Evolutionary conservation across 1,140 invertebrate genomes (phyloP).

Genomic region (Elysia chlorotica): DNA sequence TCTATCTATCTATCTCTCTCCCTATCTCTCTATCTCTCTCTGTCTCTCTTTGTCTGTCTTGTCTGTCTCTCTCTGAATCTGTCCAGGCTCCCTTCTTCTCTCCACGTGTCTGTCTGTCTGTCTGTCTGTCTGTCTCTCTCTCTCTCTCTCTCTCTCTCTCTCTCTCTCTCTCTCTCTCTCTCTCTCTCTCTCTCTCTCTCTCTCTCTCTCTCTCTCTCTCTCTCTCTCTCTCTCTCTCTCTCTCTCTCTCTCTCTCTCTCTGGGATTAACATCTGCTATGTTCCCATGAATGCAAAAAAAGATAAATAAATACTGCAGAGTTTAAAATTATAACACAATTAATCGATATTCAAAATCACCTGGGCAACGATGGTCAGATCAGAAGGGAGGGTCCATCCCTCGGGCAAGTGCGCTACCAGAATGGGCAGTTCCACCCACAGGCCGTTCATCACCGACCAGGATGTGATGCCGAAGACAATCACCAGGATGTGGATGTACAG

Average conservation of each 20-base stretch:
- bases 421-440: conserved; percentile 88
- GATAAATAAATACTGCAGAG: background rate
- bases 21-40: too few relatives aligned
- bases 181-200: too few relatives aligned
- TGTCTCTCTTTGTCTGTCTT: too few relatives aligned
- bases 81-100: too few relatives aligned
- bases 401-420: conserved; percentile 77
- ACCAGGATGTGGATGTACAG: conserved; percentile 67
- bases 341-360: conserved; percentile 54
- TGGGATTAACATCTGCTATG: background rate
- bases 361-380: conserved; percentile 80
- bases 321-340: background rate
- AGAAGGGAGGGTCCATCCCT: conserved; percentile 85
- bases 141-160: too few relatives aligned
- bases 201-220: conserved; percentile 9
- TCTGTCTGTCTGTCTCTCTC: too few relatives aligned
- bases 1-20: too few relatives aligned
- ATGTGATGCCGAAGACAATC: conserved; percentile 77
- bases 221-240: conserved; percentile 6
- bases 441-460: conserved; percentile 89
- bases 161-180: too few relatives aligned
- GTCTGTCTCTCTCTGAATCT: too few relatives aligned
- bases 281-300: background rate
- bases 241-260: background rate
- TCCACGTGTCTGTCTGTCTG: too few relatives aligned